Percentiles rank a stretch among this genome's conserved stretches.
Conservation (phyloP, 2,113 vertebrate genomes). For the Solenodon paradoxus region DNA sequence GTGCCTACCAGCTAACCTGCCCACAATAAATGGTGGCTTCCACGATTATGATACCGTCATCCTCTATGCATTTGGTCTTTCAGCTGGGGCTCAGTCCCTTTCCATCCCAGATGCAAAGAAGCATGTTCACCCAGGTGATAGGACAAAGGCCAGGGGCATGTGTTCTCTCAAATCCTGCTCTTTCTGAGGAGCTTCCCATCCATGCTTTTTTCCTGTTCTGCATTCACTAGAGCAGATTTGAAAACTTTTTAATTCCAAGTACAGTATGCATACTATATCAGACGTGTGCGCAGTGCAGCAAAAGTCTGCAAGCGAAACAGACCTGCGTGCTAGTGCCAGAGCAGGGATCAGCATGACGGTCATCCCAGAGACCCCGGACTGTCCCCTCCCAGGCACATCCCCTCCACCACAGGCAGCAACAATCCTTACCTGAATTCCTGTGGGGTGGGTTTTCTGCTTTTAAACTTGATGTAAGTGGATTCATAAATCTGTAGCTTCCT, state of each 20-base stretch:
- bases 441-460: background rate
- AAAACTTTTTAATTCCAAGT: background rate
- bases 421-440: background rate
- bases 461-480: background rate
- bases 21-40: background rate
- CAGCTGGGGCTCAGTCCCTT: background rate
- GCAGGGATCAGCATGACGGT: background rate
- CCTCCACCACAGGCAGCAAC: background rate
- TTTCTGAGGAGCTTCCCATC: background rate
- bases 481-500: rapidly evolving
- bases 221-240: background rate
- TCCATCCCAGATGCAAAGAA: background rate
- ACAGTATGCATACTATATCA: background rate
- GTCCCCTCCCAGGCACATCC: background rate
- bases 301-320: background rate
- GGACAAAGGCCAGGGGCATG: background rate
- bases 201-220: background rate
- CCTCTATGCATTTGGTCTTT: background rate
- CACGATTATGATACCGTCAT: background rate
- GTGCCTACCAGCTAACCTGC: background rate
- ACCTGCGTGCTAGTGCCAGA: background rate
- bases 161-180: background rate
- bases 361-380: too few species aligned
- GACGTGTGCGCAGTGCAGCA: rapidly evolving
- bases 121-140: background rate